Conservation (phyloP, 2,888 invertebrate species). For the Apeira syringaria region DNA sequence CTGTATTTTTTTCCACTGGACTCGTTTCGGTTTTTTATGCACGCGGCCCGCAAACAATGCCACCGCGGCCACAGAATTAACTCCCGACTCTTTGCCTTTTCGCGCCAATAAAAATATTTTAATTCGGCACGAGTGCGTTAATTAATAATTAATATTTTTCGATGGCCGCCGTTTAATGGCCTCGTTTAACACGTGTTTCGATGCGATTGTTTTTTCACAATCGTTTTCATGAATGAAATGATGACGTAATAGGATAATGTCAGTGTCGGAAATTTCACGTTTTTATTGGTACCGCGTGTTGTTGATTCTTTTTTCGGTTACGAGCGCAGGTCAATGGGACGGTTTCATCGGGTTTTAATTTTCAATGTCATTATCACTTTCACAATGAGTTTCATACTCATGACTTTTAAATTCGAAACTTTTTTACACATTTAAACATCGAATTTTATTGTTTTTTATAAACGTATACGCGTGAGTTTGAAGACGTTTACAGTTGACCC, state of each 20-base stretch:
- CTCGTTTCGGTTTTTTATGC: conserved; percentile 74
- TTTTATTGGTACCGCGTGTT: conserved; percentile 76
- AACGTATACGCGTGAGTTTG: background rate
- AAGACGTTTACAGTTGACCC: background rate
- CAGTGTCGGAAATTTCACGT: conserved; percentile 78
- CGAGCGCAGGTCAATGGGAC: conserved; percentile 74
- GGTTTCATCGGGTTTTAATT: conserved; percentile 78
- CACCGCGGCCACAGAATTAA: conserved; percentile 79
- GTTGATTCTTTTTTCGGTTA: conserved; percentile 49
- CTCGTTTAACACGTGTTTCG: conserved; percentile 77
- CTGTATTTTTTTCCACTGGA: conserved; percentile 69
- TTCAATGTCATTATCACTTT: conserved; percentile 83
- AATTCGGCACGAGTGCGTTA: conserved; percentile 73
- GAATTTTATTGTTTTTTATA: conserved; percentile 1
- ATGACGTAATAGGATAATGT: conserved; percentile 83
- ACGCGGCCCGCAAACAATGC: conserved; percentile 80
- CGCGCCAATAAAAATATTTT: conserved; percentile 81
- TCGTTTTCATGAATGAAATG: conserved; percentile 81
- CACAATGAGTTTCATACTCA: conserved; percentile 63
- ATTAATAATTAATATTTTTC: conserved; percentile 83
- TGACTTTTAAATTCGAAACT: conserved; percentile 35
- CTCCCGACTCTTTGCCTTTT: conserved; percentile 78
- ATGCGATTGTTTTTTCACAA: conserved; percentile 76
- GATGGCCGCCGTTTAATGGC: conserved; percentile 72
- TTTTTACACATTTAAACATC: conserved; percentile 16